phyloP scores from a whole-genome alignment of 2,888 invertebrate species.

The Aphodius sticticus region DNA sequence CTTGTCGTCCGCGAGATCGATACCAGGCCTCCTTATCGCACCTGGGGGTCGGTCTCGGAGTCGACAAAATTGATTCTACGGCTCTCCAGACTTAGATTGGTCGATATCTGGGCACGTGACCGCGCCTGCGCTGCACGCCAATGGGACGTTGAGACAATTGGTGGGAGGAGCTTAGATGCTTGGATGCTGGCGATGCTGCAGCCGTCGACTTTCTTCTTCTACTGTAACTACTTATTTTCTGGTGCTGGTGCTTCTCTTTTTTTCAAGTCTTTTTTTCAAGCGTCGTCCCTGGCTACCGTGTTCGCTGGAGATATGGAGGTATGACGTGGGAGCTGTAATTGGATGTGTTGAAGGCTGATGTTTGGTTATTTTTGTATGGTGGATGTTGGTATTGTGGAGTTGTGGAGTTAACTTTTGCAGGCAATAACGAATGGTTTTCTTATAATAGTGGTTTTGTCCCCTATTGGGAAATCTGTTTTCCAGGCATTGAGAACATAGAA shows the following conservation, averaged over 20 bases:
- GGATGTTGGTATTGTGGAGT: too few species aligned
- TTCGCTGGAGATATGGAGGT: too few species aligned
- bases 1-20: slow-evolving; percentile 15
- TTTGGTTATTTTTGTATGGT: too few species aligned
- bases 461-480: too few species aligned
- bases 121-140: slow-evolving; percentile 4
- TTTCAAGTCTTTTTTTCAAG: too few species aligned
- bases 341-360: too few species aligned
- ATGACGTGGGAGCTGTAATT: too few species aligned
- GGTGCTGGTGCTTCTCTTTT: background rate
- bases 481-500: too few species aligned
- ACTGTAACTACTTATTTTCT: background rate
- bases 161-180: background rate
- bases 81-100: slow-evolving; percentile 13
- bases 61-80: slow-evolving; percentile 17
- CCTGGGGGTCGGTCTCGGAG: slow-evolving; percentile 8
- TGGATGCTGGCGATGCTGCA: background rate
- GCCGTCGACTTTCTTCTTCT: slow-evolving; percentile 5
- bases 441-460: too few species aligned
- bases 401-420: too few species aligned
- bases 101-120: background rate
- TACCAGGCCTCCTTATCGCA: slow-evolving; percentile 26
- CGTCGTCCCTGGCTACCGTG: too few species aligned
- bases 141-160: slow-evolving; percentile 6
- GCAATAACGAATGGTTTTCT: too few species aligned